Conservation (phyloP, 2,888 invertebrate genomes). For the Nemoura dubitans region DNA sequence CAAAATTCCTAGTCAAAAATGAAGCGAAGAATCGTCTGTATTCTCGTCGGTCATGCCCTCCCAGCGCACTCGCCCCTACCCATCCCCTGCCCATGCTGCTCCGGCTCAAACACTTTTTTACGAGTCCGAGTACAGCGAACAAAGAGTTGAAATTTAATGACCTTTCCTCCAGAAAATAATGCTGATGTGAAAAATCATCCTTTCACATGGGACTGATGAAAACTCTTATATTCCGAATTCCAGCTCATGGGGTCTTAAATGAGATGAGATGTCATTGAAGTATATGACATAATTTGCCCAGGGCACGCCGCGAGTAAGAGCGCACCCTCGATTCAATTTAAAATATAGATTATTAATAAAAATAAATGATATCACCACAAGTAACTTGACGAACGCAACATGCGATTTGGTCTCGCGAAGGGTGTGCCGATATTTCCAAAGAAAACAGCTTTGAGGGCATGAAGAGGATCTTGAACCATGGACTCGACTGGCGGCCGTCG, state of each 20-base stretch:
- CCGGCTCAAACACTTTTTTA: background rate
- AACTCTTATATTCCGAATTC: background rate
- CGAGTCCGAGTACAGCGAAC: background rate
- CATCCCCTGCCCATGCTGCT: background rate
- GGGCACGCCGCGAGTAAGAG: background rate
- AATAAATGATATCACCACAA: background rate
- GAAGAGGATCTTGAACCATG: constrained; percentile 30
- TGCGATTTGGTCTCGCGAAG: background rate
- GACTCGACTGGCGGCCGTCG: background rate
- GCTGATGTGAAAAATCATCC: background rate
- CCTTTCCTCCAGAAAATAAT: constrained; percentile 5
- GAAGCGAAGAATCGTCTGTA: background rate
- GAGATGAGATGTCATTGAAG: background rate
- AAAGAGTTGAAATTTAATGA: background rate
- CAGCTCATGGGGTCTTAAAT: background rate
- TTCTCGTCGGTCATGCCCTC: background rate
- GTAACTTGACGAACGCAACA: background rate
- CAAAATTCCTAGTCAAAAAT: background rate
- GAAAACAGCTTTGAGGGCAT: constrained; percentile 16
- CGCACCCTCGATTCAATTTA: background rate
- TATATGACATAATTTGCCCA: background rate
- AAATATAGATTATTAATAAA: background rate
- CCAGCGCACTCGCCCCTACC: background rate
- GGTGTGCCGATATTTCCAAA: background rate
- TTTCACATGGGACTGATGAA: background rate